Evolutionary conservation across 2,113 vertebrate genomes (phyloP).

Genomic region (Pseudopodoces humilis): DNA sequence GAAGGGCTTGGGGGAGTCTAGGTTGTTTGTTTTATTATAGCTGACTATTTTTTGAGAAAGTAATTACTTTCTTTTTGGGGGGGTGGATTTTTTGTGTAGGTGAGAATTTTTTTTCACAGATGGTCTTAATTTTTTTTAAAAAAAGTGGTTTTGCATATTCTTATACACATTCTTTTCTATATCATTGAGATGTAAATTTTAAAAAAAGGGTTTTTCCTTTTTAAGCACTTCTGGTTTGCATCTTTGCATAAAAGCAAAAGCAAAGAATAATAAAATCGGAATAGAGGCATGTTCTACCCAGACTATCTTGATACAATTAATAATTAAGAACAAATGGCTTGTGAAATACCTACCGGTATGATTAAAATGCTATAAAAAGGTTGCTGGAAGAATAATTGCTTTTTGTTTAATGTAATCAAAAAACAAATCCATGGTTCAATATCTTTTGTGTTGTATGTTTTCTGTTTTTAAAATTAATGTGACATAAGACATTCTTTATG

Average conservation of each 20-base stretch:
- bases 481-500: conserved; percentile 76
- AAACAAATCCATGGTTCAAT: conserved; percentile 45
- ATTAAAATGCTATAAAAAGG: conserved; percentile 63
- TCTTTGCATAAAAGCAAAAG: conserved; percentile 34
- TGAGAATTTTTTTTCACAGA: background rate
- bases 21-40: background rate
- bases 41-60: background rate
- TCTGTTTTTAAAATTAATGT: conserved; percentile 78
- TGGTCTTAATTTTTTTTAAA: background rate
- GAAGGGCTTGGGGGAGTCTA: background rate
- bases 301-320: conserved; percentile 46
- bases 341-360: conserved; percentile 21
- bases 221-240: background rate
- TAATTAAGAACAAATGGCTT: conserved; percentile 64
- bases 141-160: background rate
- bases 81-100: background rate
- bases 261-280: conserved; percentile 26
- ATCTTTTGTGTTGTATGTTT: conserved; percentile 71
- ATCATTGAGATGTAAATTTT: background rate
- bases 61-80: background rate
- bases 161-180: background rate
- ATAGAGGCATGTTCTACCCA: background rate
- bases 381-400: conserved; percentile 65
- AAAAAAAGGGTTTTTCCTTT: background rate
- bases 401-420: conserved; percentile 69